Base-by-base conservation (phyloP, 2,888 invertebrate genomes). In the Masnerella sp. region DNA sequence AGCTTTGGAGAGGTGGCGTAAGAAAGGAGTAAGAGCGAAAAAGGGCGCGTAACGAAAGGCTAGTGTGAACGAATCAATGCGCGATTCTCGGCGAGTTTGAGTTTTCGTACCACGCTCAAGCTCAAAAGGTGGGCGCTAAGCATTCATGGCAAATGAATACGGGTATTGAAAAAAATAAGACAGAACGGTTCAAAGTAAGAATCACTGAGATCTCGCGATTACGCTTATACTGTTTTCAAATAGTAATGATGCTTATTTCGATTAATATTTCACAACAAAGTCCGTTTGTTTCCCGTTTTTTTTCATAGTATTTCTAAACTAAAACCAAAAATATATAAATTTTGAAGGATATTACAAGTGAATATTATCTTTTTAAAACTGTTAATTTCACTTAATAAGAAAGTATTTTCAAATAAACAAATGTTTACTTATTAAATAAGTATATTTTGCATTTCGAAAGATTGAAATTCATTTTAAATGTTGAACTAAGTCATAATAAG, bases 51-150 rank as follows among this genome's bases (percentile, higher is more conserved):
- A 30, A 43, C 51, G 59, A 59, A 42, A 59, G 49, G 30, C 59
- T 59, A 68, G 68, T 59, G 59, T 68, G 62, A 70, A 70, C 70
- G 59, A 70, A 70, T 70, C 70, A 70, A 62, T 62, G 70, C 56
- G 18, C 45, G 40, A 51, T 34, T 49, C 59, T 49, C 34, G 58
- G 30, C 32, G 30, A 28, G 59, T 45, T 69, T 54, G 20, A 69
- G 45, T 18, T 52, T 52, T 52, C 52, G 52, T 38, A 52, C 36
- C 45, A 49, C 59, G 30, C 36, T 54, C 12, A 12, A 40, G 42
- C 47, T 69, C 52, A 70, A 70, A 61, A 62, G 70, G 14, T 62
- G 36, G 14, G 22, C 54, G 56, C 42, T 11, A 49, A 43, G 45
- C 58, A 58, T 67, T 67, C 67, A 67, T 30, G 56, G 25, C 51